phyloP scores from a whole-genome alignment of 2,113 vertebrate genomes.

The Dipodomys merriami region DNA sequence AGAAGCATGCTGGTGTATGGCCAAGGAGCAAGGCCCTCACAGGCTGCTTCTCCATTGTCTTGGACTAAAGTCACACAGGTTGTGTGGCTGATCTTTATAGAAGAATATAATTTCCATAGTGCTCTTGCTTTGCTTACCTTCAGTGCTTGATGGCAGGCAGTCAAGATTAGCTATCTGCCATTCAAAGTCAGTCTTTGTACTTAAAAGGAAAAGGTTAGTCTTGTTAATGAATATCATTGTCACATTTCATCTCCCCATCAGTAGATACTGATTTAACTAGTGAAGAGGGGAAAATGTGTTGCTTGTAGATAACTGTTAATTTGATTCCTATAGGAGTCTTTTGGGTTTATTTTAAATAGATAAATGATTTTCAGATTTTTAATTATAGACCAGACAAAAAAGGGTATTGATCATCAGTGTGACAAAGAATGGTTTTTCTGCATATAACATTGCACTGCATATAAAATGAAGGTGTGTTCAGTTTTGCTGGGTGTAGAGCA shows the following conservation, averaged over 20 bases:
- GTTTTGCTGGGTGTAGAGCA: background rate
- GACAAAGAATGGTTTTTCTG: background rate
- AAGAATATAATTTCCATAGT: background rate
- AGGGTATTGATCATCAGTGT: background rate
- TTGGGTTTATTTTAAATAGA: constrained; percentile 1
- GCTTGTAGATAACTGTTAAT: background rate
- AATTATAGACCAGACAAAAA: background rate
- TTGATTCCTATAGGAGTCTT: background rate
- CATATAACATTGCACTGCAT: background rate
- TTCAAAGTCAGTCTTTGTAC: background rate
- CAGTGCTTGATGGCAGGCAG: background rate
- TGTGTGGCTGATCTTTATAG: background rate
- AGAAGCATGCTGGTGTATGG: rapidly evolving
- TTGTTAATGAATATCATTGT: background rate
- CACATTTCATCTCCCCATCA: background rate
- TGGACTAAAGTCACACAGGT: background rate
- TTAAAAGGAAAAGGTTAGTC: background rate
- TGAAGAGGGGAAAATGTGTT: background rate
- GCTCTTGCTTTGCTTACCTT: background rate
- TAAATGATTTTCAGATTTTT: background rate
- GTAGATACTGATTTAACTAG: background rate
- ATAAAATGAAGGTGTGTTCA: constrained; percentile 49
- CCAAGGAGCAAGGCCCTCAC: background rate
- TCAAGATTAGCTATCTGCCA: background rate
- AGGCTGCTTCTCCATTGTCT: background rate